Evolutionary conservation across 2,797 vertebrate genomes (phyloP).

Genomic region (Malurus splendens): DNA sequence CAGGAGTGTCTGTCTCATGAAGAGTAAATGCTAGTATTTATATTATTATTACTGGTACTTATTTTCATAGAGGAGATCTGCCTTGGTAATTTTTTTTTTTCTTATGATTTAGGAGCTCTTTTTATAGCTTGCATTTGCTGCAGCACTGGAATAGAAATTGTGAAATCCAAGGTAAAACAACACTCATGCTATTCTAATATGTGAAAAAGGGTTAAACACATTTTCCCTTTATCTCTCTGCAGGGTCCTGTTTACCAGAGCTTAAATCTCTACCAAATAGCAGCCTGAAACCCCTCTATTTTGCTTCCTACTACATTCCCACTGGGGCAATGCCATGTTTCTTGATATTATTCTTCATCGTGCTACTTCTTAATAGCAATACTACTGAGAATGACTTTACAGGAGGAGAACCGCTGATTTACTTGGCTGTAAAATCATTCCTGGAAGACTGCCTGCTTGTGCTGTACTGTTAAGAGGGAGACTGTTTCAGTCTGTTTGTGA

Average conservation of each 20-base stretch:
- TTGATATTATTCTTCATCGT: conserved; percentile 21
- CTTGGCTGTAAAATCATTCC: conserved; percentile 26
- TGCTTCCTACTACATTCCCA: conserved; percentile 40
- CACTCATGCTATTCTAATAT: neutral
- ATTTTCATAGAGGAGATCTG: neutral
- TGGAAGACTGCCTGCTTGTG: conserved; percentile 6
- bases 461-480: neutral
- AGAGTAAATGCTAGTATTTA: neutral
- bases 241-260: conserved; percentile 45
- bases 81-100: neutral
- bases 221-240: conserved; percentile 45
- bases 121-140: neutral
- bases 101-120: neutral
- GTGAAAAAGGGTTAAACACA: conserved; percentile 39
- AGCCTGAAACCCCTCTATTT: conserved; percentile 41
- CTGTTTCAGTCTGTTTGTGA: neutral
- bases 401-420: conserved; percentile 25
- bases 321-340: conserved; percentile 12
- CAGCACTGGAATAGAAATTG: neutral
- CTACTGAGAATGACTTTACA: conserved; percentile 42
- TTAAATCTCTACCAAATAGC: conserved; percentile 52
- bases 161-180: neutral
- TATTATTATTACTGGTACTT: neutral
- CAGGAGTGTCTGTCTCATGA: neutral
- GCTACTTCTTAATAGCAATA: conserved; percentile 40